Evolutionary conservation across 2,888 invertebrate genomes (phyloP), one percentile per base, ranked within the genome.

Genomic region (Polia nebulosa): DNA sequence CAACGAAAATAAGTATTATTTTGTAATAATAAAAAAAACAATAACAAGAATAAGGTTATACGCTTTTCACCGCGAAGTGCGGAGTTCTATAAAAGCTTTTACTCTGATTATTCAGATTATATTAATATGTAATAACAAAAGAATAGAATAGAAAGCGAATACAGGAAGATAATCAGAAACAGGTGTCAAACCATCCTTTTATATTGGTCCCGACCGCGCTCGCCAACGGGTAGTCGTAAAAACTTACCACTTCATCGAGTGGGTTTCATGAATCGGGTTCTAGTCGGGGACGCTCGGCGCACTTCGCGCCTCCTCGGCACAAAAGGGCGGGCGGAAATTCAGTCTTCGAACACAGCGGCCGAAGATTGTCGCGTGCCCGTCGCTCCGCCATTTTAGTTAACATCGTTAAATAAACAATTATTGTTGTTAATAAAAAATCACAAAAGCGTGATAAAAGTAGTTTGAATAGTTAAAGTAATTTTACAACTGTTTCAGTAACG

Each of bases 191-290:
- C 90, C 91, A 90, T 92, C 89, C 90, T 92, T 94, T 92, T 90
- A 90, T 90, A 92, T 92, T 90, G 90, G 91, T 89, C 88, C 89
- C 88, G 85, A 91, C 91, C 90, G 88, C 90, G 88, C 88, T 92
- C 90, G 88, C 90, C 91, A 90, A 90, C 88, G 91, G 92, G 90
- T 89, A 91, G 91, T 93, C 93, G 91, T 95, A 94, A 94, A 94
- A 95, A 94, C 93, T 94, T 94, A 94, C 94, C 94, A 94, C 94
- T 94, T 94, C 94, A 95, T 94, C 94, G 93, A 92, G 93, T 93
- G 90, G 93, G 90, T 92, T 92, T 89, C 91, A 89, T 92, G 91
- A 91, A 92, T 92, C 92, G 93, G 87, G 85, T 80, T 78, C 73
- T 80, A 79, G 82, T 90, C 89, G 89, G 85, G 15, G 5, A 61